These are phyloP conservation scores for Labeo rohita DNA, from an alignment of 2,113 vertebrate species.

Conservation along the genomic window DNA sequence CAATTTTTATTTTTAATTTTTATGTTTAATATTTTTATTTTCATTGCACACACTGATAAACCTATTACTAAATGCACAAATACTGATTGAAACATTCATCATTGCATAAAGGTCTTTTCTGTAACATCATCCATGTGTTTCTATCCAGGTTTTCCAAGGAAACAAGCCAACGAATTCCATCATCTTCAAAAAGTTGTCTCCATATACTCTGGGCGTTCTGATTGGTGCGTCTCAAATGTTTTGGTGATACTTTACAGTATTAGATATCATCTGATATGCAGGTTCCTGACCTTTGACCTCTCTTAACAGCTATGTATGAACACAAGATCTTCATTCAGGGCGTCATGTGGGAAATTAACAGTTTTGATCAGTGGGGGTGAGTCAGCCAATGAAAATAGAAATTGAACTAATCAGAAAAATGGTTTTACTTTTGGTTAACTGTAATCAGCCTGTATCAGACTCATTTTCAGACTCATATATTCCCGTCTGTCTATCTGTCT, in stretches of 20 bases:
- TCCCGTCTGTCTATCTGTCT: no score
- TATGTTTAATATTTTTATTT: background rate
- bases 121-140: background rate
- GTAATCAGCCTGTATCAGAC: no score
- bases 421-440: no score
- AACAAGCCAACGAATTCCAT: constrained; percentile 97
- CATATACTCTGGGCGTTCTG: constrained; percentile 88
- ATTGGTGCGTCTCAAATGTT: constrained; percentile 76
- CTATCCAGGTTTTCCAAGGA: constrained; percentile 90
- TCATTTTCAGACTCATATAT: no score
- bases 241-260: background rate
- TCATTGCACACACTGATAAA: background rate
- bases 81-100: background rate
- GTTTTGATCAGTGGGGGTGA: constrained; percentile 99
- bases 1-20: no score
- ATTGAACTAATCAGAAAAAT: background rate
- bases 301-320: constrained; percentile 90
- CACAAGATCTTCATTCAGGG: constrained; percentile 99
- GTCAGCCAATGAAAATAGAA: constrained; percentile 59
- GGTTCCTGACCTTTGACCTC: background rate
- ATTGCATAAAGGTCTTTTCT: background rate
- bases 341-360: constrained; percentile 96
- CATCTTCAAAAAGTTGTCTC: constrained; percentile 90
- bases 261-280: background rate
- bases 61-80: background rate